Evolutionary conservation across 1,140 invertebrate species (phyloP).

Genomic region (Chymomyza costata): DNA sequence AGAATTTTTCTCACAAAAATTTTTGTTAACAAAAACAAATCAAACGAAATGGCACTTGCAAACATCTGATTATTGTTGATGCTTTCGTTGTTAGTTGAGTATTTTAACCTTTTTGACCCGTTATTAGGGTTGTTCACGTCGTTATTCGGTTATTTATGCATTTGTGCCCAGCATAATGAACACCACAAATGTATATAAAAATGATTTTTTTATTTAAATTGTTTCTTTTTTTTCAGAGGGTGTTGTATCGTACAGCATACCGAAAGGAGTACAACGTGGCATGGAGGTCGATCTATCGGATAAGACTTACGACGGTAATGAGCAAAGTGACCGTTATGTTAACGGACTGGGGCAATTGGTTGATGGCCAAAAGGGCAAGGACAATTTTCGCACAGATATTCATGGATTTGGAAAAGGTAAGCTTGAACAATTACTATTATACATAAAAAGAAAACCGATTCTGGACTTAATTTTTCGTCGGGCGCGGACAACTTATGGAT

Average conservation of each 20-base stretch:
- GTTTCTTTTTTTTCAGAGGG: slow-evolving; percentile 80
- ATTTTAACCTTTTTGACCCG: too few species aligned
- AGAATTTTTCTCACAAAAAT: too few species aligned
- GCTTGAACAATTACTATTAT: too few species aligned
- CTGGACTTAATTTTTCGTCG: too few species aligned
- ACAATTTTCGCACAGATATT: slow-evolving; percentile 86
- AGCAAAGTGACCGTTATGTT: slow-evolving; percentile 83
- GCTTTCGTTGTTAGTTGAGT: too few species aligned
- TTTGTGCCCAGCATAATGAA: not conserved
- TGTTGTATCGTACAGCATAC: slow-evolving; percentile 88
- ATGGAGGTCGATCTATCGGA: slow-evolving; percentile 91
- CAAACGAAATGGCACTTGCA: too few species aligned
- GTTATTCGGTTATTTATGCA: too few species aligned
- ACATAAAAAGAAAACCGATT: not conserved
- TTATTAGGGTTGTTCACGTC: too few species aligned
- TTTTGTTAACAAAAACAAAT: too few species aligned
- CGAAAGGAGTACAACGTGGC: slow-evolving; percentile 86
- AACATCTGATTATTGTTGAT: too few species aligned
- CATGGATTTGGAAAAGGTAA: slow-evolving; percentile 84
- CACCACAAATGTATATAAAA: too few species aligned
- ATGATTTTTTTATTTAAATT: slow-evolving; percentile 21
- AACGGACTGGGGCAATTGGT: slow-evolving; percentile 94
- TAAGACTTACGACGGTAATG: slow-evolving; percentile 93
- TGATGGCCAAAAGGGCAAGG: slow-evolving; percentile 89
- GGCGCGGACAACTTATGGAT: too few species aligned